phyloP scores from a whole-genome alignment of 2,113 vertebrate genomes.

The Sinocyclocheilus maitianheensis region DNA sequence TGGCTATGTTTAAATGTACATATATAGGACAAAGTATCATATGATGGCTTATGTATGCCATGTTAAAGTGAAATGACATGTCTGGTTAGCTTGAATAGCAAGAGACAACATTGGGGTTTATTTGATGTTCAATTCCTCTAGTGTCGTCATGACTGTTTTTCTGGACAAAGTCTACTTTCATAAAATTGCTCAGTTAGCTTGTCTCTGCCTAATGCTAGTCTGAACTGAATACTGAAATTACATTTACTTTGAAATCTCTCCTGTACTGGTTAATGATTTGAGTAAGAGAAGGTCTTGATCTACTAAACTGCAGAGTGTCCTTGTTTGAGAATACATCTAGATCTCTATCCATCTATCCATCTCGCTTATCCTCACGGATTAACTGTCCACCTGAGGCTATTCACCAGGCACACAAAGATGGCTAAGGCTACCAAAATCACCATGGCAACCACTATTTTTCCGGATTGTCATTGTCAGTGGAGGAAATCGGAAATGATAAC shows the following conservation, averaged over 20 bases:
- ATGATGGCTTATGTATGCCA: conserved; percentile 53
- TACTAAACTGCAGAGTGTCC: conserved; percentile 11
- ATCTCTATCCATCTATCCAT: conserved; percentile 36
- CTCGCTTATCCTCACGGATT: conserved; percentile 41
- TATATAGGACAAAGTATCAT: conserved; percentile 37
- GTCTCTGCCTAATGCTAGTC: conserved; percentile 1
- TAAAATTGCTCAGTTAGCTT: neutral
- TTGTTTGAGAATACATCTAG: conserved; percentile 40
- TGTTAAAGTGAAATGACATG: conserved; percentile 58
- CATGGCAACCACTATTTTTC: conserved; percentile 47
- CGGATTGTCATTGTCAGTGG: conserved; percentile 24
- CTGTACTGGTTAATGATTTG: neutral
- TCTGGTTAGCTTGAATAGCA: conserved; percentile 54
- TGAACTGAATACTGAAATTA: neutral
- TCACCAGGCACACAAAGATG: neutral
- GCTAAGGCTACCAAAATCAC: conserved; percentile 46
- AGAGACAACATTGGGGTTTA: conserved; percentile 61
- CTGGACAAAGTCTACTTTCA: neutral
- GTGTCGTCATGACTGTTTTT: neutral
- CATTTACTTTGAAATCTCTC: neutral
- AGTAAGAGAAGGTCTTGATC: neutral
- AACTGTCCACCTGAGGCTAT: conserved; percentile 48
- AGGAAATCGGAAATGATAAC: conserved; percentile 31
- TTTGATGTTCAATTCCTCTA: conserved; percentile 53
- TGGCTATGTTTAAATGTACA: conserved; percentile 19